Conservation (phyloP, 2,113 vertebrate genomes). For the Aphyosemion australe region DNA sequence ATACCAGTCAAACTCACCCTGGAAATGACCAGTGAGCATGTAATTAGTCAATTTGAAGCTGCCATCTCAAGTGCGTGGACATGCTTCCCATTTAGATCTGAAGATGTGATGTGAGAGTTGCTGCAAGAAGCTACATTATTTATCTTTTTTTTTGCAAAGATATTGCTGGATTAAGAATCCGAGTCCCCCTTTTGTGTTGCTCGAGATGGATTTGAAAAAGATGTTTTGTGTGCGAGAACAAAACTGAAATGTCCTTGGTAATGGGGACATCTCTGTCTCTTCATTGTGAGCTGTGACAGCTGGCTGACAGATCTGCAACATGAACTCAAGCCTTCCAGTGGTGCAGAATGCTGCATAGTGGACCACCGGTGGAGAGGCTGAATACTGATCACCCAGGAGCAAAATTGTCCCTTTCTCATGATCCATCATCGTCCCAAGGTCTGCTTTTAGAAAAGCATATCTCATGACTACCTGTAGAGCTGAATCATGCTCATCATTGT, state of each 20-base stretch:
- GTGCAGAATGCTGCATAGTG: conserved; percentile 61
- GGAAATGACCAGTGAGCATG: conserved; percentile 55
- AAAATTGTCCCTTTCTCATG: conserved; percentile 29
- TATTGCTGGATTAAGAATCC: conserved; percentile 50
- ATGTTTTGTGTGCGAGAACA: conserved; percentile 47
- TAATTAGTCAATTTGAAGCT: conserved; percentile 48
- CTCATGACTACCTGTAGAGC: conserved; percentile 8
- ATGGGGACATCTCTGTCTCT: conserved; percentile 64
- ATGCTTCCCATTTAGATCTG: conserved; percentile 38
- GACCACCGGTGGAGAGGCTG: conserved; percentile 56
- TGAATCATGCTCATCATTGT: conserved; percentile 28
- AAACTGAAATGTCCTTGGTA: conserved; percentile 61
- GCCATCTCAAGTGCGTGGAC: conserved; percentile 31
- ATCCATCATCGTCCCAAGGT: conserved; percentile 46
- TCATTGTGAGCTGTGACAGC: conserved; percentile 58
- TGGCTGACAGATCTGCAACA: conserved; percentile 61
- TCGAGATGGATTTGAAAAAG: conserved; percentile 64
- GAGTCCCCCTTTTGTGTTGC: conserved; percentile 40
- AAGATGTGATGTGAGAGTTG: conserved; percentile 47
- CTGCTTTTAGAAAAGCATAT: conserved; percentile 27
- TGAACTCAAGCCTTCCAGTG: conserved; percentile 58
- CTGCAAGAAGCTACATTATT: conserved; percentile 56
- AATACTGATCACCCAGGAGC: conserved; percentile 49
- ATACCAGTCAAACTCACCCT: conserved; percentile 60
- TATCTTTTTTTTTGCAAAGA: conserved; percentile 56